Base-by-base conservation (phyloP, 2,113 vertebrate genomes). In the Salvelinus sp. region DNA sequence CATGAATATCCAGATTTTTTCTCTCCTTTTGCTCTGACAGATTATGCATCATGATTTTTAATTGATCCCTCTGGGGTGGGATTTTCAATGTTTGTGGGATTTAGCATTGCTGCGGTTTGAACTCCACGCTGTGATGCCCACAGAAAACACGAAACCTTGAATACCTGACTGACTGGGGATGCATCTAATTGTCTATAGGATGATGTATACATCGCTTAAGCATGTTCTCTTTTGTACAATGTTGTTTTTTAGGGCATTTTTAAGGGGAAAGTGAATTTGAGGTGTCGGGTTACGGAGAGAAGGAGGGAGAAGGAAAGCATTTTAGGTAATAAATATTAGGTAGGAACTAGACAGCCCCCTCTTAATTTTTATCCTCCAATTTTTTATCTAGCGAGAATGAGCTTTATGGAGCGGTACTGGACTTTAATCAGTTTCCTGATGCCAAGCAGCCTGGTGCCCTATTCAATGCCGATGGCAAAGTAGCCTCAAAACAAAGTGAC, bases 31-130 rank as follows among this genome's bases (percentile, higher is more conserved):
- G 77, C 38, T 44, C 38, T 44, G 77, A 86, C 76, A 88, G 76
- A 92, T 90, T 87, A 91, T 89, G 84, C 87, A 89, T 89, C 88
- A 88, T 84, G 70, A 77, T 83, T 86, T 90, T 91, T 93, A 92
- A 93, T 93, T 92, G 91, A 92, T 93, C 90, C 93, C 93, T 87
- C 77, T 91, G 91, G 91, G 91, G 69, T 84, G 79, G 82, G 69
- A 83, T 79, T 83, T 83, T 83, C 78, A 78, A 74, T 83, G 84
- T 84, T 77, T 76, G 77, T 73, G 72, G 68, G 80, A 77, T 79
- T 87, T 77, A 81, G 75, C 63, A 83, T 89, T 76, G 79, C 85
- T 79, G 66, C 74, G 65, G 73, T 88, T 74, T 86, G 83, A 88
- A 89, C 88, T 86, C 70, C 30, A 75, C 73, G 69, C 72, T 88